Conservation (phyloP, 2,888 invertebrate genomes). For the Osedax frankpressi region DNA sequence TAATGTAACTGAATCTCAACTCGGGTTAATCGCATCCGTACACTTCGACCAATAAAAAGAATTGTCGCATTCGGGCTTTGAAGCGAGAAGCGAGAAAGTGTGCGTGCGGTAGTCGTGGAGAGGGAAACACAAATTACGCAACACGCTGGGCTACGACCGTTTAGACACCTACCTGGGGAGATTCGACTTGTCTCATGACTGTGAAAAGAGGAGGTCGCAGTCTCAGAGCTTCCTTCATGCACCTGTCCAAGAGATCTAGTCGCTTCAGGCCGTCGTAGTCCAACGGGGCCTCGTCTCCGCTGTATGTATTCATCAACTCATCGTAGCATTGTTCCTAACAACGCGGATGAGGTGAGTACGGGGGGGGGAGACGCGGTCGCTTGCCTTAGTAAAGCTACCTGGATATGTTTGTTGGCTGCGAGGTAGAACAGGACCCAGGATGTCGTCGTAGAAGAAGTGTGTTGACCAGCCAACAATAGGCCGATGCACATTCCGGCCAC, state of each 20-base stretch:
- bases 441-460: constrained; percentile 40
- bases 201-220: constrained; percentile 39
- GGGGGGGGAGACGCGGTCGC: neutral
- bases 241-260: constrained; percentile 33
- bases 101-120: neutral
- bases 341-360: too few relatives aligned
- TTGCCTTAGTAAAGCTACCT: constrained; percentile 25
- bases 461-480: constrained; percentile 38
- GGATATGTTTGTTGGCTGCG: constrained; percentile 32
- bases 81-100: neutral
- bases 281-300: constrained; percentile 20
- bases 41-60: too few relatives aligned
- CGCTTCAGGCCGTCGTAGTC: constrained; percentile 34
- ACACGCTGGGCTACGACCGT: too few relatives aligned
- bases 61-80: too few relatives aligned
- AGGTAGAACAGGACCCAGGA: constrained; percentile 38
- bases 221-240: constrained; percentile 36
- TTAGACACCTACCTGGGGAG: constrained; percentile 21
- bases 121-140: neutral
- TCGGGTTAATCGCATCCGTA: too few relatives aligned
- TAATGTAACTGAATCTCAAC: too few relatives aligned
- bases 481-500: constrained; percentile 40
- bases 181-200: constrained; percentile 35
- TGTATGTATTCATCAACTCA: constrained; percentile 32
- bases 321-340: constrained; percentile 32